Conservation (phyloP, 2,113 vertebrate species). For the Erythrocercus mccallii region DNA sequence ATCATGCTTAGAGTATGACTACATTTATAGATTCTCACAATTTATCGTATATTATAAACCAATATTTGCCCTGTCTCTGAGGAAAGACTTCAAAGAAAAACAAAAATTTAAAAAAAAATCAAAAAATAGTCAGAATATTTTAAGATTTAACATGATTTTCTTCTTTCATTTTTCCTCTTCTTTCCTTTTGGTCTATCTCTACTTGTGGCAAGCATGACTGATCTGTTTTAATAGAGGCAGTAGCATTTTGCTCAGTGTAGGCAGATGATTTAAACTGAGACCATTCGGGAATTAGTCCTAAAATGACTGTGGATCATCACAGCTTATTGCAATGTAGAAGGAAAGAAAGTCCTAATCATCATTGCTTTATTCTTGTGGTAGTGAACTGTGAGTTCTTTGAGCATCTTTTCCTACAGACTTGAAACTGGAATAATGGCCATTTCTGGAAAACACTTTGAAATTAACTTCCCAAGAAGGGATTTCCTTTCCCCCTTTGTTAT, state of each 20-base stretch:
- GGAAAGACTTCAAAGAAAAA: neutral
- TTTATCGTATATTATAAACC: neutral
- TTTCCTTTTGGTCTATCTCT: neutral
- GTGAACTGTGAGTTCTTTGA: neutral
- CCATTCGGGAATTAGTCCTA: neutral
- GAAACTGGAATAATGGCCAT: neutral
- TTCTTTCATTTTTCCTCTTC: neutral
- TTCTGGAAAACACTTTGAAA: neutral
- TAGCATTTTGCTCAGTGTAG: neutral
- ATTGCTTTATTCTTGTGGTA: neutral
- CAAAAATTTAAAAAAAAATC: neutral
- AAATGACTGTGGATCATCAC: neutral
- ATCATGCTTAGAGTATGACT: neutral
- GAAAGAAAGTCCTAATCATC: neutral
- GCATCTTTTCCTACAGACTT: neutral
- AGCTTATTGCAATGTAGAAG: neutral
- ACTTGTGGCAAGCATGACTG: neutral
- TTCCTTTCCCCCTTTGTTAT: neutral
- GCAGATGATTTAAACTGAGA: conserved; percentile 20
- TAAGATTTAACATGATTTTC: neutral
- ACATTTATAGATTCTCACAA: neutral
- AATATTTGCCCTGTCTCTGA: neutral
- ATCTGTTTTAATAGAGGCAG: conserved; percentile 11
- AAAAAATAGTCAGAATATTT: neutral
- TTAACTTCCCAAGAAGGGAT: neutral